phyloP scores from a whole-genome alignment of 2,797 vertebrate genomes.

The Lepilemur septentrionalis region DNA sequence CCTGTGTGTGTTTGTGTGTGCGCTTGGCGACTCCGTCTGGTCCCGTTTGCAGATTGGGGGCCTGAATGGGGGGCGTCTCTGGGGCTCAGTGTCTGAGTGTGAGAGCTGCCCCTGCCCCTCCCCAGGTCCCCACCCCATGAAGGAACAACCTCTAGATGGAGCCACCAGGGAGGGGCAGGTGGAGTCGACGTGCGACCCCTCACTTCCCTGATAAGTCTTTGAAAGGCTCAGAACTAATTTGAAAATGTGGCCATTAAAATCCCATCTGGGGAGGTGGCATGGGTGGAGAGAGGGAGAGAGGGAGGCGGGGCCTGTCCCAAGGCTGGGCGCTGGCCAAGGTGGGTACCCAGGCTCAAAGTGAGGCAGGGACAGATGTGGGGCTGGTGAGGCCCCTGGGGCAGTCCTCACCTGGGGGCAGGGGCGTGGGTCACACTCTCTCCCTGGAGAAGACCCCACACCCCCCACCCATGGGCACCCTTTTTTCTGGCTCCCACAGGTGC shows the following conservation, averaged over 20 bases:
- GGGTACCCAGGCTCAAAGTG: neutral
- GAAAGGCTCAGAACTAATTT: constrained; percentile 84
- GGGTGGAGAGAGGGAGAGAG: constrained; percentile 19
- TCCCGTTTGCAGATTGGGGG: neutral
- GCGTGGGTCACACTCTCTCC: too few species aligned
- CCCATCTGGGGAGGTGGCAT: constrained; percentile 68
- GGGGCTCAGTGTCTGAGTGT: rapidly evolving
- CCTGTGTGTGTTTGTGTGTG: neutral
- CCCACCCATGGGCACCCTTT: too few species aligned
- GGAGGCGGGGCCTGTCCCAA: constrained; percentile 14
- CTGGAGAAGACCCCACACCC: rapidly evolving
- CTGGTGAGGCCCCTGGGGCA: neutral
- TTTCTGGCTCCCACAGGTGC: too few species aligned
- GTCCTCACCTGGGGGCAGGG: neutral
- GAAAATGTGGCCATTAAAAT: constrained; percentile 85
- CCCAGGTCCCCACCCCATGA: neutral
- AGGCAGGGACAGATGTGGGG: neutral
- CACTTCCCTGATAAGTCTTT: constrained; percentile 86
- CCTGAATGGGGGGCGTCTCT: neutral
- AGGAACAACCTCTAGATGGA: constrained; percentile 70
- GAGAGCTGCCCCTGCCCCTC: neutral
- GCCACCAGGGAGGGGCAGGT: constrained; percentile 74
- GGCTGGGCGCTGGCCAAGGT: neutral
- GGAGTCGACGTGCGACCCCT: constrained; percentile 84
- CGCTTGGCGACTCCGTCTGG: rapidly evolving